Percentiles rank a stretch among this genome's conserved stretches.
These are phyloP conservation scores for Shinisaurus crocodilurus DNA, from an alignment of 2,113 vertebrate genomes.

Conservation along the genomic window DNA sequence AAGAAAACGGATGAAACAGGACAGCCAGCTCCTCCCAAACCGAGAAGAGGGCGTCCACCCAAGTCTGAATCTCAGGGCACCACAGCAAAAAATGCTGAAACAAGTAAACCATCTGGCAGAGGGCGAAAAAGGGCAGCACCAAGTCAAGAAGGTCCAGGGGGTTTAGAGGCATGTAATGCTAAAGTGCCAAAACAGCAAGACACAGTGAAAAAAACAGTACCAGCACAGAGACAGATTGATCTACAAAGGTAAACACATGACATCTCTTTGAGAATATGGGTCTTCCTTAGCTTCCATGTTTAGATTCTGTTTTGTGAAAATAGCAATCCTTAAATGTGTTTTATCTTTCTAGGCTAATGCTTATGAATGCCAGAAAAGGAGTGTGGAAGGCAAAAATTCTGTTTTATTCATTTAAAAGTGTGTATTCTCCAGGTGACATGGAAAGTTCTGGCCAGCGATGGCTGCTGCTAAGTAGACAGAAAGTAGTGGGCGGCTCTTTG, in stretches of 20 bases:
- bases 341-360: not conserved
- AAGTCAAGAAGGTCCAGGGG: constrained; percentile 81
- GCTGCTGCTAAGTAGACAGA: not conserved
- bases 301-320: not conserved
- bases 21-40: constrained; percentile 79
- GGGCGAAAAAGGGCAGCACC: constrained; percentile 89
- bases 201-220: constrained; percentile 87
- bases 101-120: constrained; percentile 81
- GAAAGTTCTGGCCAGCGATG: not conserved
- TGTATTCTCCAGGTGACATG: not conserved
- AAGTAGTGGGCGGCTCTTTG: not conserved
- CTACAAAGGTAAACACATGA: constrained; percentile 87
- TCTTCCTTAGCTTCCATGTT: not conserved
- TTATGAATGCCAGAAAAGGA: not conserved
- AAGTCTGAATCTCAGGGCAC: constrained; percentile 85
- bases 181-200: constrained; percentile 97
- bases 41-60: constrained; percentile 85
- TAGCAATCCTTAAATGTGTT: not conserved
- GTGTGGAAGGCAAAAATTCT: too few relatives aligned
- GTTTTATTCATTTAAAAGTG: not conserved
- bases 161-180: constrained; percentile 86
- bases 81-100: constrained; percentile 82
- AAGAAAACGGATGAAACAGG: constrained; percentile 77
- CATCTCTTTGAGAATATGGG: not conserved
- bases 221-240: constrained; percentile 93